Percentiles rank a stretch among this genome's conserved stretches.
These are phyloP conservation scores for Pedetes capensis DNA, from an alignment of 2,113 vertebrate species.

Conservation along the genomic window DNA sequence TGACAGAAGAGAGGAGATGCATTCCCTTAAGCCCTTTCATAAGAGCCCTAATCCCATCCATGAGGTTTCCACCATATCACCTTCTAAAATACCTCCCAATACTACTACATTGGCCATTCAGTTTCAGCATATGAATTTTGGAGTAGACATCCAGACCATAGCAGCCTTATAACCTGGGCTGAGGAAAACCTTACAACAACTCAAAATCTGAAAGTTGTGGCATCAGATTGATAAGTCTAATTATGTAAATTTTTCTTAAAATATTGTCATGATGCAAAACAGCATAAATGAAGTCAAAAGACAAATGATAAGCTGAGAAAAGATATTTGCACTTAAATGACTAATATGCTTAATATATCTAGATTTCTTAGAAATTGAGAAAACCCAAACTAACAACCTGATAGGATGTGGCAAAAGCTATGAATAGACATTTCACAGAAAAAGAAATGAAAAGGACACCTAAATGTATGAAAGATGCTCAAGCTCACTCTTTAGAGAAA, in stretches of 20 bases:
- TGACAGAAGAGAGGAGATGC: neutral
- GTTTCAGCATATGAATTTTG: neutral
- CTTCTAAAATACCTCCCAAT: neutral
- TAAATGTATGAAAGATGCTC: neutral
- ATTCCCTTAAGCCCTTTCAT: neutral
- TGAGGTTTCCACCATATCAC: neutral
- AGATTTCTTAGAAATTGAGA: neutral
- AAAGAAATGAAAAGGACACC: neutral
- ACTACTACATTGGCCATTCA: neutral
- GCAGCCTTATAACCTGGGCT: neutral
- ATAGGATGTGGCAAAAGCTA: neutral
- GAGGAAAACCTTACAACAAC: neutral
- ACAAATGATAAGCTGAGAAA: neutral
- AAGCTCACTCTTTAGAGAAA: neutral
- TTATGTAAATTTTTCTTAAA: neutral
- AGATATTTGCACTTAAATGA: neutral
- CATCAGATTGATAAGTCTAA: neutral
- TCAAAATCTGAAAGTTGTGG: neutral
- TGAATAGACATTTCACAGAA: constrained; percentile 1
- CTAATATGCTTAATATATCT: constrained; percentile 14
- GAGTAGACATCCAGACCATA: neutral
- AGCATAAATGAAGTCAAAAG: neutral
- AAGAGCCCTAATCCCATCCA: neutral
- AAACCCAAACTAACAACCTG: neutral
- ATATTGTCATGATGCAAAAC: neutral